Evolutionary conservation across 2,888 invertebrate species (phyloP).

Genomic region (Parascotia fuliginaria): DNA sequence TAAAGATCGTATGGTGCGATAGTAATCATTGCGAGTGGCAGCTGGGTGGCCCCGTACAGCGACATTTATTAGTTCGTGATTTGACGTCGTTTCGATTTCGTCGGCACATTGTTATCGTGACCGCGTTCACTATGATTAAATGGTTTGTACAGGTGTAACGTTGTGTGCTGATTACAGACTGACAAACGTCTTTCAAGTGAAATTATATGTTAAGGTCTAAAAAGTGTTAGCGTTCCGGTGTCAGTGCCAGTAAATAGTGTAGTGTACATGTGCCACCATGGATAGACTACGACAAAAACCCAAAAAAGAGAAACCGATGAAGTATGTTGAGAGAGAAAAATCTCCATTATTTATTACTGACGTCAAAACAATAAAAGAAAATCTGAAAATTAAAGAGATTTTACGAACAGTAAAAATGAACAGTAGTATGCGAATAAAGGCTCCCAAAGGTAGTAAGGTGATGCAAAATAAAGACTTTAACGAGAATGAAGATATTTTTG

Average conservation of each 20-base stretch:
- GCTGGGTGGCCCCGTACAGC: constrained; percentile 19
- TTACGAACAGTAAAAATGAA: constrained; percentile 78
- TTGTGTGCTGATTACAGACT: constrained; percentile 49
- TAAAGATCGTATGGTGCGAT: constrained; percentile 25
- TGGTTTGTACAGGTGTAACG: constrained; percentile 74
- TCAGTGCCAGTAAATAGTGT: constrained; percentile 20
- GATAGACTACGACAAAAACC: constrained; percentile 68
- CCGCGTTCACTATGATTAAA: constrained; percentile 64
- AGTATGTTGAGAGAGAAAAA: constrained; percentile 62
- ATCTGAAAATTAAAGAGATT: constrained; percentile 76
- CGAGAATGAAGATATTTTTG: constrained; percentile 63
- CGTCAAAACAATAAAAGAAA: constrained; percentile 72
- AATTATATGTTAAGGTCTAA: constrained; percentile 35
- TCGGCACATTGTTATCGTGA: constrained; percentile 66
- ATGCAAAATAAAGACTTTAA: constrained; percentile 72
- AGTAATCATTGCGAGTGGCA: constrained; percentile 23
- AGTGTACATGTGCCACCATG: constrained; percentile 50
- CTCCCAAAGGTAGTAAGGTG: constrained; percentile 70
- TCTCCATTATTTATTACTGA: constrained; percentile 61
- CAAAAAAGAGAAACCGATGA: constrained; percentile 64
- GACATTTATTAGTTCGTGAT: constrained; percentile 41
- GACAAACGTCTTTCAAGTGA: constrained; percentile 54
- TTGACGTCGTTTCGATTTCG: constrained; percentile 45
- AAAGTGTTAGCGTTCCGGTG: constrained; percentile 21
- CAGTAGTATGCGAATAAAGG: constrained; percentile 74